Conservation (phyloP, 23 tunicate genomes). For the Styela plicata region DNA sequence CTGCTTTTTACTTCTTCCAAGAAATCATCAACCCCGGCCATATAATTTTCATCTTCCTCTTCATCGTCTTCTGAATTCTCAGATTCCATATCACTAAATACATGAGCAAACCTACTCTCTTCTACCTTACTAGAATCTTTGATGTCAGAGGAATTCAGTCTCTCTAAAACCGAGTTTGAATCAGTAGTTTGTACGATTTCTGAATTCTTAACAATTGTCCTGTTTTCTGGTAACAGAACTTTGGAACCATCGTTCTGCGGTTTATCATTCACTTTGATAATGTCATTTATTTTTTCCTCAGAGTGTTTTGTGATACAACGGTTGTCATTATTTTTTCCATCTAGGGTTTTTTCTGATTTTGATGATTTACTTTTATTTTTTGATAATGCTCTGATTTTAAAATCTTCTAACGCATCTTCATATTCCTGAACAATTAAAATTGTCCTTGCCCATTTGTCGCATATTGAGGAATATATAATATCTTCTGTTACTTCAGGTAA, state of each 20-base stretch:
- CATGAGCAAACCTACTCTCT: slow-evolving; percentile 29
- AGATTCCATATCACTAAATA: slow-evolving; percentile 80
- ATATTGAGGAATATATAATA: slow-evolving; percentile 66
- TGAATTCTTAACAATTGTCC: too few species aligned
- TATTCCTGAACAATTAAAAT: slow-evolving; percentile 51
- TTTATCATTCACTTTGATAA: too few species aligned
- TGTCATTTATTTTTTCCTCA: too few species aligned
- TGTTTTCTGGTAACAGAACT: not conserved
- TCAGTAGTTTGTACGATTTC: too few species aligned
- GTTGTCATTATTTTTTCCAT: too few species aligned
- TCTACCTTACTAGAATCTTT: not conserved
- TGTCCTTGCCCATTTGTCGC: slow-evolving; percentile 71
- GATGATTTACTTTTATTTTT: slow-evolving; percentile 8
- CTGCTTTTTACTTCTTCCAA: slow-evolving; percentile 42
- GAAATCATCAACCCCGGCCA: slow-evolving; percentile 37
- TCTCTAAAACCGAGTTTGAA: too few species aligned
- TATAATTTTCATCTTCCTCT: slow-evolving; percentile 46
- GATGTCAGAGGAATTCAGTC: not conserved
- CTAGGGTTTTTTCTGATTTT: not conserved
- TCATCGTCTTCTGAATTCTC: slow-evolving; percentile 39
- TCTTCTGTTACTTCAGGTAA: slow-evolving; percentile 84
- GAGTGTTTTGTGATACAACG: too few species aligned
- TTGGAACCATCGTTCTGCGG: not conserved
- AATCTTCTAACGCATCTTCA: slow-evolving; percentile 36
- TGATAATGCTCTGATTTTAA: not conserved